phyloP scores from a whole-genome alignment of 2,888 invertebrate genomes.

The Dryobotodes eremita region DNA sequence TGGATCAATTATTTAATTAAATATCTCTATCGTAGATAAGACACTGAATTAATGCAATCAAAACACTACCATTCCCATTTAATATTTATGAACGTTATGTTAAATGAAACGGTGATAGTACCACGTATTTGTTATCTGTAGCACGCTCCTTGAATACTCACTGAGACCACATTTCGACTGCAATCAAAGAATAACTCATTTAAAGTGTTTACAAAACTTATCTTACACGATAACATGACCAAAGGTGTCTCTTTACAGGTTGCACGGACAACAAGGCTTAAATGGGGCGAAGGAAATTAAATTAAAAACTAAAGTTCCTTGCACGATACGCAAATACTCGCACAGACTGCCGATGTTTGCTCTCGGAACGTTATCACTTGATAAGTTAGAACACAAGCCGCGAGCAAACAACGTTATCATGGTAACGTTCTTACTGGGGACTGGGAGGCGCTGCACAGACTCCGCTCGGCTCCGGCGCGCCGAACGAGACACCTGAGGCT shows the following conservation, averaged over 20 bases:
- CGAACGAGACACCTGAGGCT: constrained; percentile 78
- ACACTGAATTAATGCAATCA: constrained; percentile 31
- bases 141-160: constrained; percentile 58
- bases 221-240: constrained; percentile 75
- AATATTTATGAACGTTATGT: constrained; percentile 39
- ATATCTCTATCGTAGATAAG: constrained; percentile 49
- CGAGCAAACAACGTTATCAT: constrained; percentile 89
- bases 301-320: constrained; percentile 84
- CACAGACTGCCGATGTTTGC: constrained; percentile 88
- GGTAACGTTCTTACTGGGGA: constrained; percentile 84
- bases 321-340: constrained; percentile 88
- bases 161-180: constrained; percentile 38
- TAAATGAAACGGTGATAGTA: constrained; percentile 39
- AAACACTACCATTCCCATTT: constrained; percentile 28
- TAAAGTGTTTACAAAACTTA: constrained; percentile 69
- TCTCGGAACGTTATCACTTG: constrained; percentile 87
- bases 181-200: constrained; percentile 62
- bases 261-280: constrained; percentile 76
- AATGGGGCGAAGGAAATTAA: constrained; percentile 78
- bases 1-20: constrained; percentile 51
- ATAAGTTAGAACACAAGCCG: constrained; percentile 90
- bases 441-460: constrained; percentile 82
- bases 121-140: constrained; percentile 55
- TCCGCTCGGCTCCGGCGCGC: constrained; percentile 76
- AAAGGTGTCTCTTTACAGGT: constrained; percentile 82